Conservation (phyloP, 2,888 invertebrate species). For the Nomada goodeniana region DNA sequence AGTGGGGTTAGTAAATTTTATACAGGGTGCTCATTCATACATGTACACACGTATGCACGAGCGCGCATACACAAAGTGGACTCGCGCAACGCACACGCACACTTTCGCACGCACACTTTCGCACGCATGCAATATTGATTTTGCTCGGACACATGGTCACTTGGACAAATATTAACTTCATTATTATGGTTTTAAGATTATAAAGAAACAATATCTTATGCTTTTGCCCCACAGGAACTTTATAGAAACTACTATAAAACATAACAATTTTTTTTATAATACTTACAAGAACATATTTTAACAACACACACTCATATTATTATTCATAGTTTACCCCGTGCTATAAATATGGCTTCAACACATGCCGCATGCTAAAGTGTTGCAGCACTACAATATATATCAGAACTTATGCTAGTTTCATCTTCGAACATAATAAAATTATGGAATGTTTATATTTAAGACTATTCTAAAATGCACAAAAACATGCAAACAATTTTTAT, state of each 20-base stretch:
- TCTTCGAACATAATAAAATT: slow-evolving; percentile 3
- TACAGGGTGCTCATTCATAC: background rate
- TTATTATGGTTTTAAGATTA: too few species aligned
- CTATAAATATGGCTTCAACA: slow-evolving; percentile 9
- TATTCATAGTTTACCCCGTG: background rate
- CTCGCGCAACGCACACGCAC: background rate
- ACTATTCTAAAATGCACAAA: slow-evolving; percentile 18
- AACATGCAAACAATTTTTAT: slow-evolving; percentile 58
- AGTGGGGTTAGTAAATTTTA: slow-evolving; percentile 47
- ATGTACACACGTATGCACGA: background rate
- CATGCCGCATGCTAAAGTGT: slow-evolving; percentile 51
- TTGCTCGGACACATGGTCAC: slow-evolving; percentile 1
- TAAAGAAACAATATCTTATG: background rate
- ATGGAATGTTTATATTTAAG: background rate
- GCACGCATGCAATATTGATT: slow-evolving; percentile 21
- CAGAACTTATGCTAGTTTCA: background rate
- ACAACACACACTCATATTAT: slow-evolving; percentile 6
- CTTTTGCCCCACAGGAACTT: background rate
- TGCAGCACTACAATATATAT: slow-evolving; percentile 4
- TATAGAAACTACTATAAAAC: background rate
- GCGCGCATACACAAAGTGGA: background rate
- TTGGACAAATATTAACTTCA: background rate
- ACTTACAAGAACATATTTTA: background rate
- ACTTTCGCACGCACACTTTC: background rate
- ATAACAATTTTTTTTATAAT: slow-evolving; percentile 7